phyloP scores from a whole-genome alignment of 2,797 vertebrate genomes.

The Sebastes diaconus region DNA sequence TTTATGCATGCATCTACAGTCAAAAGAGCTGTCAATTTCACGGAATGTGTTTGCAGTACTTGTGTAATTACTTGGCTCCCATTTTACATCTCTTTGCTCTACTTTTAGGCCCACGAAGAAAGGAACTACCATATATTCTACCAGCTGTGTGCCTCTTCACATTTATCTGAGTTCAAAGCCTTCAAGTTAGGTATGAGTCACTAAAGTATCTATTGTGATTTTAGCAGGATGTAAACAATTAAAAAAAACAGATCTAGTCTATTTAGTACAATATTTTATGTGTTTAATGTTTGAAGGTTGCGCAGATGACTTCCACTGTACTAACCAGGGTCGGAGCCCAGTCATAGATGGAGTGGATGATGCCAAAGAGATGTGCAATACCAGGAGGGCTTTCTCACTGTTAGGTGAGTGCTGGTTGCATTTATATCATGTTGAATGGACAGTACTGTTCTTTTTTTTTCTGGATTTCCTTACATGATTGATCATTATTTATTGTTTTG shows the following conservation, averaged over 20 bases:
- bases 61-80: neutral
- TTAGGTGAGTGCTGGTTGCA: constrained; percentile 83
- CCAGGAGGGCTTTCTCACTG: constrained; percentile 90
- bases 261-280: neutral
- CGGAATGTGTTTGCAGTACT: neutral
- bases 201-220: neutral
- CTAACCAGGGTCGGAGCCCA: constrained; percentile 91
- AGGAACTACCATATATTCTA: constrained; percentile 99
- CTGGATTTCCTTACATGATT: neutral
- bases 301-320: constrained; percentile 89
- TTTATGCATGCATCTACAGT: neutral
- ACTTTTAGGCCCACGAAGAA: constrained; percentile 90
- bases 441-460: neutral
- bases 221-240: neutral
- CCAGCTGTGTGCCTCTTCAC: constrained; percentile 94
- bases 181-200: constrained; percentile 88
- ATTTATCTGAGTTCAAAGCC: constrained; percentile 91
- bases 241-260: neutral
- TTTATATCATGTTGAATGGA: neutral
- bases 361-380: constrained; percentile 88
- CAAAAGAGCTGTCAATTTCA: neutral
- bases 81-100: constrained; percentile 30
- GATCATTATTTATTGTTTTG: neutral
- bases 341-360: constrained; percentile 92
- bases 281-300: constrained; percentile 80